Conservation (phyloP, 92 coral and sea anemone genomes). For the Nematostella vectensis region DNA sequence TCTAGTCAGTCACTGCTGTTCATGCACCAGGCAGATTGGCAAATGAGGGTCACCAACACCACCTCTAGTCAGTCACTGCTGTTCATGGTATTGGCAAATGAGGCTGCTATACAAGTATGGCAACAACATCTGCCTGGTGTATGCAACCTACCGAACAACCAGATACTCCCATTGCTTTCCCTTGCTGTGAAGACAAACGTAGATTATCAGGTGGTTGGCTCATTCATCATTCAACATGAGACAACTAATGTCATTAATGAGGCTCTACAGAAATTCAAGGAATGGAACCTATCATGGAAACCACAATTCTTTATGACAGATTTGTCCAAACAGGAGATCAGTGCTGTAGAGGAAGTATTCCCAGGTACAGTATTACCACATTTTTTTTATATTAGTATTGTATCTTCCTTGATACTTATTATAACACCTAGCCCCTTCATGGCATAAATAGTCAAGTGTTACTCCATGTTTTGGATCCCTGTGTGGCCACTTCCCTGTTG, state of each 20-base stretch:
- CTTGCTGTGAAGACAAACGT: constrained; percentile 52
- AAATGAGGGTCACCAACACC: constrained; percentile 4
- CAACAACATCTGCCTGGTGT: constrained; percentile 36
- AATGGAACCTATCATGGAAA: constrained; percentile 43
- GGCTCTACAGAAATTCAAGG: constrained; percentile 23
- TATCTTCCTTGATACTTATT: no score
- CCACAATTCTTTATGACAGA: constrained; percentile 44
- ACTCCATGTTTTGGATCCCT: no score
- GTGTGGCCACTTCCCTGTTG: no score
- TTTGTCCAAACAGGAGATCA: constrained; percentile 31
- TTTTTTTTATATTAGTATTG: background rate
- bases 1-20: constrained; percentile 18
- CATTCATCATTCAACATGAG: constrained; percentile 37
- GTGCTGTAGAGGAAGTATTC: constrained; percentile 23
- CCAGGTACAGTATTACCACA: constrained; percentile 9
- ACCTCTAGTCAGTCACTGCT: constrained; percentile 11
- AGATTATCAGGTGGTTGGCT: constrained; percentile 32
- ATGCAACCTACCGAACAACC: constrained; percentile 50
- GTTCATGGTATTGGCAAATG: constrained; percentile 40
- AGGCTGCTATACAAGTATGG: constrained; percentile 28
- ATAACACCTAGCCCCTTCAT: no score
- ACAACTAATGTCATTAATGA: constrained; percentile 25
- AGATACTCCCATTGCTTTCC: constrained; percentile 46
- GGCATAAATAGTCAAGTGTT: no score
- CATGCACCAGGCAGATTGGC: constrained; percentile 33